These are phyloP conservation scores for Anoura caudifer DNA, from an alignment of 2,113 vertebrate genomes.

Conservation along the genomic window DNA sequence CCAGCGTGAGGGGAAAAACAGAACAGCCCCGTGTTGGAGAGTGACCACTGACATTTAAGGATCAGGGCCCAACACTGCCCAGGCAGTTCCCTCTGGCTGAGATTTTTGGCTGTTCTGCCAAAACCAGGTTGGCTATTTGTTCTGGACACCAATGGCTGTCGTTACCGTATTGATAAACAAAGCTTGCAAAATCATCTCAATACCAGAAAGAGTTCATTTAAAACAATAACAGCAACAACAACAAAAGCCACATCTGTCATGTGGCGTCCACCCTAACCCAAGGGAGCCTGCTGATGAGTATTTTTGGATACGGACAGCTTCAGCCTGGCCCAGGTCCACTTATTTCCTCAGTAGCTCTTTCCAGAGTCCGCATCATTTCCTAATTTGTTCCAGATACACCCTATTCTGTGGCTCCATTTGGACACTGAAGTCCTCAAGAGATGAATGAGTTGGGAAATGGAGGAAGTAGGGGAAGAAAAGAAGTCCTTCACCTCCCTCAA, in stretches of 20 bases:
- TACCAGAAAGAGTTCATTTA: not conserved
- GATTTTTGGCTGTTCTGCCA: not conserved
- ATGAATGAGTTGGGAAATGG: not conserved
- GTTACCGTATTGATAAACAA: not conserved
- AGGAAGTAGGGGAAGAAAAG: not conserved
- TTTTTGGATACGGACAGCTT: not conserved
- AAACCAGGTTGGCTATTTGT: not conserved
- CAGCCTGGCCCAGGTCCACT: not conserved
- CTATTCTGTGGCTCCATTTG: not conserved
- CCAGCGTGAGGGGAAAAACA: not conserved
- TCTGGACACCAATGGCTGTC: not conserved
- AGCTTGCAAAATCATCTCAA: not conserved
- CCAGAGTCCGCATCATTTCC: not conserved
- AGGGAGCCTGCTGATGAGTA: not conserved
- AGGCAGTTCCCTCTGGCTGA: not conserved
- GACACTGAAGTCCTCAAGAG: not conserved
- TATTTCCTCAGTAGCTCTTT: not conserved
- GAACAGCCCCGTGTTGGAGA: not conserved
- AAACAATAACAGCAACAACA: not conserved
- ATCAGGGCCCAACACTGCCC: accelerated
- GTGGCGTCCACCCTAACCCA: not conserved
- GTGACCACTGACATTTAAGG: not conserved
- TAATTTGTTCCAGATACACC: not conserved
- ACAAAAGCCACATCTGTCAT: not conserved
- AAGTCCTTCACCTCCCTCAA: not conserved